These are phyloP conservation scores for Polydrusus tereticollis DNA, from an alignment of 2,888 invertebrate genomes.

Conservation along the genomic window DNA sequence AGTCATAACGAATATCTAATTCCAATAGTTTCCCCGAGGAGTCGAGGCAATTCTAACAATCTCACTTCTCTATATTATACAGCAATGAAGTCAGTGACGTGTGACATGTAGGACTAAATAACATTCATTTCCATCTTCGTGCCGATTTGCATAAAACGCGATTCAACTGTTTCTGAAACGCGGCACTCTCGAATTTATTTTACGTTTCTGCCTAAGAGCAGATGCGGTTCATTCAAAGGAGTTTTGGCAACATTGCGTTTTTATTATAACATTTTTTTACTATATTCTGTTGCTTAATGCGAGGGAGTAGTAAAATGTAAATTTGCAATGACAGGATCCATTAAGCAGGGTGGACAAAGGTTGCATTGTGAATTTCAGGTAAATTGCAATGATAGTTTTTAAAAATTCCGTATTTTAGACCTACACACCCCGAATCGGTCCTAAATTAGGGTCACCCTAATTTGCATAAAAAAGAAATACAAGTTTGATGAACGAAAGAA, in stretches of 20 bases:
- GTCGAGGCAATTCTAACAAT: conserved; percentile 57
- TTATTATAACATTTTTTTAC: background rate
- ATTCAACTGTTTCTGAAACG: conserved; percentile 59
- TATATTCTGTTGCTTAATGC: no score
- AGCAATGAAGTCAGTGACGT: conserved; percentile 64
- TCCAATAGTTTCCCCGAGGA: conserved; percentile 61
- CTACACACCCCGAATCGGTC: no score
- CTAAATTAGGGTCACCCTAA: no score
- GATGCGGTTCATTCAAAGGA: conserved; percentile 54
- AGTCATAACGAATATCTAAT: conserved; percentile 59
- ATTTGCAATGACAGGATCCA: no score
- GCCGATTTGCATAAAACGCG: conserved; percentile 61
- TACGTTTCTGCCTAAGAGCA: conserved; percentile 57
- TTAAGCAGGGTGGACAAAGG: background rate
- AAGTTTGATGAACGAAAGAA: no score
- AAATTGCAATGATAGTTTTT: no score
- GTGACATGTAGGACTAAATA: conserved; percentile 63
- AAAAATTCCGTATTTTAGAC: no score
- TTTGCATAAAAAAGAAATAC: no score
- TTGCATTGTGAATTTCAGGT: no score
- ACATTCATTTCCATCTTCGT: conserved; percentile 58
- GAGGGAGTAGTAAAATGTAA: no score
- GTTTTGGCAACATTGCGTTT: conserved; percentile 35
- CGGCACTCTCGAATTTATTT: conserved; percentile 62
- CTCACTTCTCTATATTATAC: conserved; percentile 58